phyloP scores from a whole-genome alignment of 2,888 invertebrate genomes.

The Nephrotoma flavescens region DNA sequence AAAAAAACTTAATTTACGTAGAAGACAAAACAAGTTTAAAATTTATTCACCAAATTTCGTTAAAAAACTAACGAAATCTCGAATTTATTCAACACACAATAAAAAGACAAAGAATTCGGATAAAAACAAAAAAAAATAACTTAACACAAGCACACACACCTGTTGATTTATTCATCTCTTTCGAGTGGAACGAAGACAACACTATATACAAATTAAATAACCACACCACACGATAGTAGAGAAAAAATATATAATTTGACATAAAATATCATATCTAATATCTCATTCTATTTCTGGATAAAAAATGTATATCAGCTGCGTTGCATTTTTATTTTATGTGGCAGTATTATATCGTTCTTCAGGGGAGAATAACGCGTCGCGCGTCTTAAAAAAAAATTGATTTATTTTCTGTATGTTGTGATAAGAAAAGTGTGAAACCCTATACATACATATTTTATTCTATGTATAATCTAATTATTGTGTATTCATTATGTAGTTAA shows the following conservation, averaged over 20 bases:
- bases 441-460: not conserved
- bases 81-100: not conserved
- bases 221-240: not conserved
- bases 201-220: not conserved
- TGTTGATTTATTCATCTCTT: not conserved
- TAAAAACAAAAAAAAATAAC: not conserved
- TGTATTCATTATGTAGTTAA: not conserved
- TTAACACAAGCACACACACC: not conserved
- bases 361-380: not conserved
- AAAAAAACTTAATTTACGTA: no score
- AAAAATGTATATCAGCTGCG: not conserved
- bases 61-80: not conserved
- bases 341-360: not conserved
- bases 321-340: not conserved
- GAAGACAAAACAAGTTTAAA: no score
- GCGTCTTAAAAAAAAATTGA: not conserved
- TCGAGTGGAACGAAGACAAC: not conserved
- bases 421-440: not conserved
- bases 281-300: not conserved
- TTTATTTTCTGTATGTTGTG: not conserved
- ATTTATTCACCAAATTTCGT: not conserved
- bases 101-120: not conserved
- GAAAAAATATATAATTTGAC: not conserved
- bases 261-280: not conserved
- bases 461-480: not conserved